phyloP scores from a whole-genome alignment of 2,113 vertebrate genomes.

The Dasyurus viverrinus region DNA sequence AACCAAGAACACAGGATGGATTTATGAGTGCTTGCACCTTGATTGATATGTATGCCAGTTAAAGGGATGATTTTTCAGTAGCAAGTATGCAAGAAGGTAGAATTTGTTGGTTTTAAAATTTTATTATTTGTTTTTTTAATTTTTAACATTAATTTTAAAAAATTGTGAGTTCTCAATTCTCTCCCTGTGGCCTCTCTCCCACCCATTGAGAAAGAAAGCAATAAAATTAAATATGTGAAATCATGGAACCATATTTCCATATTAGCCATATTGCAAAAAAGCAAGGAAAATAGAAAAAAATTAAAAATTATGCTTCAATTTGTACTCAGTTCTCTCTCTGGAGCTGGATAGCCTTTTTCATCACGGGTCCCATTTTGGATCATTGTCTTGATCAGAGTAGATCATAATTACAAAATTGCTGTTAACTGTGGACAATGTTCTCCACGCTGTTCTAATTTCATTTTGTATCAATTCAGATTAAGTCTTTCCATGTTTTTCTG shows the following conservation, averaged over 20 bases:
- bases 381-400: background rate
- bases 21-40: background rate
- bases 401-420: background rate
- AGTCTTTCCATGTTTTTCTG: background rate
- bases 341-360: background rate
- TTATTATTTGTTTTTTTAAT: background rate
- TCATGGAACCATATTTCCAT: background rate
- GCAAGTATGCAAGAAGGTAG: background rate
- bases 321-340: background rate
- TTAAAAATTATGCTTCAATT: background rate
- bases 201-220: background rate
- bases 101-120: background rate
- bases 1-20: background rate
- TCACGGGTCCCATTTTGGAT: background rate
- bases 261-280: background rate
- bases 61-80: background rate
- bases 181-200: background rate
- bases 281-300: background rate
- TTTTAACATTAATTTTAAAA: background rate
- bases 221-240: background rate
- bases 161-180: background rate
- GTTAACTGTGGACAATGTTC: background rate
- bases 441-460: background rate
- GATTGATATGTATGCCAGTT: background rate
- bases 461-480: background rate